phyloP scores from a whole-genome alignment of 2,888 invertebrate genomes.

The Pardosa pseudoannulata region DNA sequence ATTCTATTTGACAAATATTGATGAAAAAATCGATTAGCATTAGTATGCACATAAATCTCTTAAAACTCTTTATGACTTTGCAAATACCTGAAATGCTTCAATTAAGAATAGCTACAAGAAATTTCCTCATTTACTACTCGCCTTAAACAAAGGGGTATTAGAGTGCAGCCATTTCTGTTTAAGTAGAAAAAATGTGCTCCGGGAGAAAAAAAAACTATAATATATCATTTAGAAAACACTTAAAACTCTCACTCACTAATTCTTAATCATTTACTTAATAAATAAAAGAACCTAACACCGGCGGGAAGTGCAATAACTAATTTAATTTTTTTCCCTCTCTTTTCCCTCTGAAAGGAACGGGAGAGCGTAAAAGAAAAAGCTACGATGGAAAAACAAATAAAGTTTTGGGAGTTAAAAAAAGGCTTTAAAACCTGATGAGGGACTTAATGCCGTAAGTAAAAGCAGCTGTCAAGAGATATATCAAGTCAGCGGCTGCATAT shows the following conservation, averaged over 20 bases:
- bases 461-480: slow-evolving; percentile 71
- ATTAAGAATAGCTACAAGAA: background rate
- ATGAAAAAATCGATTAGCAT: slow-evolving; percentile 11
- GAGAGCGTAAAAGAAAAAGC: slow-evolving; percentile 22
- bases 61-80: background rate
- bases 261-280: slow-evolving; percentile 70
- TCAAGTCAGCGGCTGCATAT: slow-evolving; percentile 69
- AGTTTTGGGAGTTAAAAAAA: slow-evolving; percentile 17
- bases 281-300: slow-evolving; percentile 63
- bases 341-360: slow-evolving; percentile 21
- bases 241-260: slow-evolving; percentile 61
- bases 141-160: background rate
- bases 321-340: slow-evolving; percentile 32
- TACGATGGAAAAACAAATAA: slow-evolving; percentile 32
- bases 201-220: background rate
- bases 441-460: slow-evolving; percentile 70
- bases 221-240: slow-evolving; percentile 68
- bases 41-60: background rate
- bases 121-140: background rate
- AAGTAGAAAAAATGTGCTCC: background rate
- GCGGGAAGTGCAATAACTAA: slow-evolving; percentile 62
- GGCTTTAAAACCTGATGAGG: slow-evolving; percentile 71
- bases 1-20: background rate
- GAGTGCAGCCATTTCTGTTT: background rate
- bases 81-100: slow-evolving; percentile 9